A percentile compares a stretch with the other conserved stretches of the same genome.
Evolutionary conservation across 1,140 invertebrate genomes (phyloP).

Genomic region (Diabrotica undecimpunctata): DNA sequence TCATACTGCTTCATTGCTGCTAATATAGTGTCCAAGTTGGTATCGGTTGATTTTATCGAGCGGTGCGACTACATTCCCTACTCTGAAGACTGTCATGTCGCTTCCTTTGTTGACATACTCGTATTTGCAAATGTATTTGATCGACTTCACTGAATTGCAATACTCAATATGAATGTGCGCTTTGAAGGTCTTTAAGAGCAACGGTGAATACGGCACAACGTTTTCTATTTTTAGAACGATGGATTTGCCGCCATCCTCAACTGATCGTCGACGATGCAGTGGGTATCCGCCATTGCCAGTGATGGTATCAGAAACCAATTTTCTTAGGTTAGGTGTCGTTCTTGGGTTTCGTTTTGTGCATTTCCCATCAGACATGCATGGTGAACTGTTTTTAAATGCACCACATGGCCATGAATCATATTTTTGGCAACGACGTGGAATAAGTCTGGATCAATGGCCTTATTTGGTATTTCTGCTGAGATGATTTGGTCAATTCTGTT

Average conservation of each 20-base stretch:
- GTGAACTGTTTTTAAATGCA: slow-evolving; percentile 22
- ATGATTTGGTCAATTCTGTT: slow-evolving; percentile 44
- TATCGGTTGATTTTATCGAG: too few species aligned
- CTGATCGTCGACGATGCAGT: slow-evolving; percentile 44
- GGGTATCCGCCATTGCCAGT: slow-evolving; percentile 45
- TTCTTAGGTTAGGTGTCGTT: too few species aligned
- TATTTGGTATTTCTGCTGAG: slow-evolving; percentile 55
- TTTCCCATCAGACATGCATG: slow-evolving; percentile 47
- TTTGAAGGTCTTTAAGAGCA: too few species aligned
- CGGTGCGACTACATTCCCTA: too few species aligned
- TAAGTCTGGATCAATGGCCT: slow-evolving; percentile 44
- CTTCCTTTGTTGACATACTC: too few species aligned
- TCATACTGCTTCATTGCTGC: too few species aligned
- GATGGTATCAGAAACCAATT: slow-evolving; percentile 39
- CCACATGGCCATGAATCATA: slow-evolving; percentile 52
- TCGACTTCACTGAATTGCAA: too few species aligned
- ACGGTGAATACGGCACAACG: too few species aligned
- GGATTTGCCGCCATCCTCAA: slow-evolving; percentile 40
- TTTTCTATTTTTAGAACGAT: slow-evolving; percentile 31
- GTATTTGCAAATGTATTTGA: too few species aligned
- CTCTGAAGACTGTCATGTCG: too few species aligned
- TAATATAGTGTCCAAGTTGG: too few species aligned
- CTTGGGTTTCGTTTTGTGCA: slow-evolving; percentile 41
- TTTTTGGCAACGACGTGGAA: slow-evolving; percentile 45
- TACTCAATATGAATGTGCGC: too few species aligned